phyloP scores from a whole-genome alignment of 2,797 vertebrate genomes.

The Lemur catta region DNA sequence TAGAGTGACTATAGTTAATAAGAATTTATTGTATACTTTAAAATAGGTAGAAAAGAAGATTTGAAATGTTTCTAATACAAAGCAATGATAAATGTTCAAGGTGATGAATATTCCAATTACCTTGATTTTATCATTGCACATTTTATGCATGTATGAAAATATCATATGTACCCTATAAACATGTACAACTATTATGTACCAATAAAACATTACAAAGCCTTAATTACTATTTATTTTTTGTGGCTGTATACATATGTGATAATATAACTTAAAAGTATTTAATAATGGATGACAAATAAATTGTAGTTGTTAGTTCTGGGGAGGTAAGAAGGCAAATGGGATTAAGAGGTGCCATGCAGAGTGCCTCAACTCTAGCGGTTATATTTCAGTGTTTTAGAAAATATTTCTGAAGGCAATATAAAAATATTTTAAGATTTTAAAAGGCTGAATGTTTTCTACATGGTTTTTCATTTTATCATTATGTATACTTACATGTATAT shows the following conservation, averaged over 20 bases:
- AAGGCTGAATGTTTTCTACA: background rate
- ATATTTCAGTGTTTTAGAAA: background rate
- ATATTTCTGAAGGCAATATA: background rate
- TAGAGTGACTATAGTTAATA: background rate
- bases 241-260: background rate
- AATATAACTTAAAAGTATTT: background rate
- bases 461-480: background rate
- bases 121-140: background rate
- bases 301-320: background rate
- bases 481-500: background rate
- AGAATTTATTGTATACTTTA: background rate
- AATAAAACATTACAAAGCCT: background rate
- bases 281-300: background rate
- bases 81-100: background rate
- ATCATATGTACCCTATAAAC: background rate
- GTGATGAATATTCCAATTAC: background rate
- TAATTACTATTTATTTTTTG: background rate
- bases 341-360: background rate
- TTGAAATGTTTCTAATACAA: background rate
- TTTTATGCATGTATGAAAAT: background rate
- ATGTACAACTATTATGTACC: background rate
- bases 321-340: background rate
- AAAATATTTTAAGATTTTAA: background rate
- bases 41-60: background rate
- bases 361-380: background rate